Base-by-base conservation (phyloP, 1,140 invertebrate species). In the Agrilus planipennis region DNA sequence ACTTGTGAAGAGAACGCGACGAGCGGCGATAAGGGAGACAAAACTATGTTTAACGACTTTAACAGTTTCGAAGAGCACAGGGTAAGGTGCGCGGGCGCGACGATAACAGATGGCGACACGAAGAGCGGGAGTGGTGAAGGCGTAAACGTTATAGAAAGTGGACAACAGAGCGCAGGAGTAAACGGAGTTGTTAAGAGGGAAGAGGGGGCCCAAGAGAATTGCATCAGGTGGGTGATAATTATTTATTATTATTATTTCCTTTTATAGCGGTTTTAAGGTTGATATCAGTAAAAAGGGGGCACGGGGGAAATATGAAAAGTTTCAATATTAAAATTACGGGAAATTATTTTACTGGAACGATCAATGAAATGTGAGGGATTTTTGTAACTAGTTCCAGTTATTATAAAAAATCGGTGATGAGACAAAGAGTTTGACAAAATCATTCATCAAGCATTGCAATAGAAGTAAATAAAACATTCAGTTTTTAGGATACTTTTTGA, bases 11-110 rank as follows among this genome's bases (percentile, higher is more conserved):
- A n/a, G 15, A 50, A 49, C 16, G 37, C 30, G 17, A 29, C 22
- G 15, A 25, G 9, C 28, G 29, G 14, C 23, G 19, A 60, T 45
- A 44, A 46, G 15, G 29, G 17, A 4, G 22, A 12, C n/a, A 39
- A 39, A 10, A 40, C 31, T n/a, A 29, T 16, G 14, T 51, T 47
- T 38, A 49, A 25, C 32, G 50, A 50, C 39, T 48, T 47, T 38
- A 53, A 47, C 36, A 45, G 51, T 37, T 51, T 50, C 42, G 51
- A 60, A 39, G 46, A 58, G 42, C 50, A 51, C 46, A 50, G 53
- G 10, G 12, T 9, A 15, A 14, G n/a, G 4, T 15, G 19, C 4
- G 14, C 6, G 7, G 15, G 19, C 9, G n/a, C 7, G 16, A 22
- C 11, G 4, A 21, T 5, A 5, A 42, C 14, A 6, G 28, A 27